Evolutionary conservation across 2,888 invertebrate genomes (phyloP).

Genomic region (Aethes cnicana): DNA sequence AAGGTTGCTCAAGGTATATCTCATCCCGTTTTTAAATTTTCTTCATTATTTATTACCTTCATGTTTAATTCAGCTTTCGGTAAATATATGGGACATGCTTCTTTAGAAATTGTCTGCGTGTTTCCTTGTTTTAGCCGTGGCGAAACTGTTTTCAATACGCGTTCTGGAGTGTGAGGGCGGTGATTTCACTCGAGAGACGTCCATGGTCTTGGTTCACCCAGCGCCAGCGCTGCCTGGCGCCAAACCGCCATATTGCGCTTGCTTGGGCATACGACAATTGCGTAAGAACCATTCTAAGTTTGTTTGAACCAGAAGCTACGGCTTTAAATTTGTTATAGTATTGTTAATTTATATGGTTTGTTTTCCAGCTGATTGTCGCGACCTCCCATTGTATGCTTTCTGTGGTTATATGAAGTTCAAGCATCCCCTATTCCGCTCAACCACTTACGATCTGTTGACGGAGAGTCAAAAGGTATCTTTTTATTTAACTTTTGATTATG

Average conservation of each 20-base stretch:
- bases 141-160: conserved; percentile 82
- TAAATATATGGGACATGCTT: no score
- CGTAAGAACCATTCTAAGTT: no score
- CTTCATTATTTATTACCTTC: no score
- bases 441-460: conserved; percentile 84
- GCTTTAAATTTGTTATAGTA: no score
- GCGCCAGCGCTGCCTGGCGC: conserved; percentile 42
- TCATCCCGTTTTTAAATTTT: no score
- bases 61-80: no score
- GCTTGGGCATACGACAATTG: conserved; percentile 54
- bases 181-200: conserved; percentile 75
- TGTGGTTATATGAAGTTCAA: conserved; percentile 84
- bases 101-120: no score
- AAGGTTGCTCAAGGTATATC: conserved; percentile 78
- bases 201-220: conserved; percentile 53
- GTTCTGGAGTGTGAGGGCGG: conserved; percentile 84
- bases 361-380: conserved; percentile 67
- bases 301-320: no score
- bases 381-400: conserved; percentile 83
- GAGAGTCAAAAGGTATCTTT: conserved; percentile 79
- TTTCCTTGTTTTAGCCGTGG: conserved; percentile 75
- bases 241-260: conserved; percentile 53
- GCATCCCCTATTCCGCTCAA: conserved; percentile 79
- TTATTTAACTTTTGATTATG: neutral
- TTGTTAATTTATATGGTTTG: neutral